Conservation (phyloP, 2,888 invertebrate genomes). For the Ochropleura plecta region DNA sequence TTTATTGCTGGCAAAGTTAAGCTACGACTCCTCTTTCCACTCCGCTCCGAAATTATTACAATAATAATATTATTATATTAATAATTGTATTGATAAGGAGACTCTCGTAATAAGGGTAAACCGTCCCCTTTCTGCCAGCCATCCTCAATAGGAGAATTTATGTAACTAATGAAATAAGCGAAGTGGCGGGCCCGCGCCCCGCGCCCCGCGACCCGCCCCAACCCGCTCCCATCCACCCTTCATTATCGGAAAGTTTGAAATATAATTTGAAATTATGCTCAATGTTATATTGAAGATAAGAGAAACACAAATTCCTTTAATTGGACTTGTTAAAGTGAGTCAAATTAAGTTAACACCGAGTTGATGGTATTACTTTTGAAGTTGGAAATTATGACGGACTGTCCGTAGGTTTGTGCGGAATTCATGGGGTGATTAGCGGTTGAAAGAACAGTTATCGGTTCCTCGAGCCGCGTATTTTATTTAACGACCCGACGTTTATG, state of each 20-base stretch:
- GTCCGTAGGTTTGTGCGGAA: slow-evolving; percentile 80
- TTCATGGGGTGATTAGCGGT: slow-evolving; percentile 85
- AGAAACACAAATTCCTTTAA: slow-evolving; percentile 91
- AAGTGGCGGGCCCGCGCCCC: slow-evolving; percentile 83
- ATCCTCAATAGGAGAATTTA: slow-evolving; percentile 91
- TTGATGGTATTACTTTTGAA: slow-evolving; percentile 91
- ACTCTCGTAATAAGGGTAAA: slow-evolving; percentile 91
- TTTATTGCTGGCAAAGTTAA: slow-evolving; percentile 90
- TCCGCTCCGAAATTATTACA: slow-evolving; percentile 89
- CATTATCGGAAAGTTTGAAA: slow-evolving; percentile 91
- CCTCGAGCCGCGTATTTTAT: slow-evolving; percentile 77
- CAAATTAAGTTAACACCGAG: slow-evolving; percentile 91
- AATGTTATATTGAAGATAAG: slow-evolving; percentile 91
- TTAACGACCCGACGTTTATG: slow-evolving; percentile 80
- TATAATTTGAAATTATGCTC: slow-evolving; percentile 91
- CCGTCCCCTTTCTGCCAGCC: slow-evolving; percentile 90
- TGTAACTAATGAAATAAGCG: slow-evolving; percentile 91
- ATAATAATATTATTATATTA: slow-evolving; percentile 91
- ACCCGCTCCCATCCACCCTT: slow-evolving; percentile 87
- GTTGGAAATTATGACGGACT: slow-evolving; percentile 89
- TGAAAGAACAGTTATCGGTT: slow-evolving; percentile 85
- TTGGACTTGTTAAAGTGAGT: slow-evolving; percentile 91
- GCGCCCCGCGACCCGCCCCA: slow-evolving; percentile 75
- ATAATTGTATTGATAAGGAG: slow-evolving; percentile 91
- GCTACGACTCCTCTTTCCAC: slow-evolving; percentile 87